Evolutionary conservation across 2,113 vertebrate genomes (phyloP).

Genomic region (Aldabrachelys gigantea): DNA sequence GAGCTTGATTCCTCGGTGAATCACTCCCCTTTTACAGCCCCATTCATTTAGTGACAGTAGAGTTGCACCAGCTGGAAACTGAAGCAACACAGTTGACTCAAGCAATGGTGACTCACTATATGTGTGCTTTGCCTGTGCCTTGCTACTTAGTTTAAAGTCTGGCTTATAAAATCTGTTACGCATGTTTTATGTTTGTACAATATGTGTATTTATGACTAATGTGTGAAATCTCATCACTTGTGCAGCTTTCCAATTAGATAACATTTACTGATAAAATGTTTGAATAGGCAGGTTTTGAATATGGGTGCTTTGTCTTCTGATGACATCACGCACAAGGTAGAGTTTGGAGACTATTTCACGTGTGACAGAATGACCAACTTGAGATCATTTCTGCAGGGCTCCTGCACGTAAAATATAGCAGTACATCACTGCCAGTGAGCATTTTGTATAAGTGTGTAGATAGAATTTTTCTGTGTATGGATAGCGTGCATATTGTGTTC

Average conservation of each 20-base stretch:
- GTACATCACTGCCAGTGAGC: not conserved
- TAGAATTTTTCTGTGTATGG: not conserved
- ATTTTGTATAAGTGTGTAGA: not conserved
- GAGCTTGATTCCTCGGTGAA: not conserved
- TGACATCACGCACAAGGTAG: not conserved
- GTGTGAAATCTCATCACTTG: not conserved
- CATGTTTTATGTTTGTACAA: not conserved
- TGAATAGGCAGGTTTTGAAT: not conserved
- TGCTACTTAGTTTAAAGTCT: no score
- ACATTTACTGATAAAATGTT: not conserved
- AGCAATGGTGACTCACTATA: not conserved
- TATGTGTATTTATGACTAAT: not conserved
- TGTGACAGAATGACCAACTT: not conserved
- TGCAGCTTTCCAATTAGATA: not conserved
- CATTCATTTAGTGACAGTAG: not conserved
- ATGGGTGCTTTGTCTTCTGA: not conserved
- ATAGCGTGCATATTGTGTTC: not conserved
- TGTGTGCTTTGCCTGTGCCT: no score
- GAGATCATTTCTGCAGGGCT: not conserved
- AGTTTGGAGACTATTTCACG: not conserved
- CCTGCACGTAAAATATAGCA: no score
- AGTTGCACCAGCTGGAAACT: not conserved
- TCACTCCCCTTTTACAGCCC: not conserved
- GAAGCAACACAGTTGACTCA: not conserved
- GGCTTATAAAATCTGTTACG: not conserved